Percentiles rank a stretch among this genome's conserved stretches.
phyloP scores from a whole-genome alignment of 1,140 invertebrate species.

The Battus philenor region DNA sequence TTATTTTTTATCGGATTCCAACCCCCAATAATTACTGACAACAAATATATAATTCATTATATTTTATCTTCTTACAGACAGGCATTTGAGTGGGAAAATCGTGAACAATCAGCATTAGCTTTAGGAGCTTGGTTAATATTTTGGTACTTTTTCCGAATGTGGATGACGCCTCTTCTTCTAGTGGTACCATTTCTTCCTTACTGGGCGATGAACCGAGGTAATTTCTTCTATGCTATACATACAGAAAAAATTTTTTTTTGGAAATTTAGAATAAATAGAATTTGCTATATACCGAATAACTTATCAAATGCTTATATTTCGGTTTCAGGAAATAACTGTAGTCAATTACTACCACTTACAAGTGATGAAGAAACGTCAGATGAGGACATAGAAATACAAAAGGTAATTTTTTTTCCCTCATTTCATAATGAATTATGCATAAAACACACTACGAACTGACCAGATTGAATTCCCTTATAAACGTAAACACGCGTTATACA shows the following conservation, averaged over 20 bases:
- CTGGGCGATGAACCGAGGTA: conserved; percentile 50
- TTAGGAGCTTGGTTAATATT: conserved; percentile 50
- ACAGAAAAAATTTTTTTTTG: background rate
- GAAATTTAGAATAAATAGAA: background rate
- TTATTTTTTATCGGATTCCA: too few relatives aligned
- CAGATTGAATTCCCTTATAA: too few relatives aligned
- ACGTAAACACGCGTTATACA: too few relatives aligned
- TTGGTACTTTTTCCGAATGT: conserved; percentile 60
- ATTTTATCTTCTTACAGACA: conserved; percentile 34
- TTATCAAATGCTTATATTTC: too few relatives aligned
- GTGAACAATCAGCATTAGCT: conserved; percentile 46
- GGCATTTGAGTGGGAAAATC: conserved; percentile 61
- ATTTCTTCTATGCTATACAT: conserved; percentile 28
- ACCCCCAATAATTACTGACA: too few relatives aligned
- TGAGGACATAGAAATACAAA: conserved; percentile 46
- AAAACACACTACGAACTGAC: too few relatives aligned
- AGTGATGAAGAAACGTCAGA: conserved; percentile 48
- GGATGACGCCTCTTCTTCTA: conserved; percentile 56
- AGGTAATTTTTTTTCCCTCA: too few relatives aligned
- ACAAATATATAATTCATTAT: too few relatives aligned
- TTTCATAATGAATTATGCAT: too few relatives aligned
- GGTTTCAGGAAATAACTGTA: conserved; percentile 37
- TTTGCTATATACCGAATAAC: too few relatives aligned
- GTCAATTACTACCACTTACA: conserved; percentile 23
- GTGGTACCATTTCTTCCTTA: conserved; percentile 49